Evolutionary conservation across 2,888 invertebrate genomes (phyloP), one percentile per base, ranked within the genome.

Genomic region (Mesopsocus fuscifrons): DNA sequence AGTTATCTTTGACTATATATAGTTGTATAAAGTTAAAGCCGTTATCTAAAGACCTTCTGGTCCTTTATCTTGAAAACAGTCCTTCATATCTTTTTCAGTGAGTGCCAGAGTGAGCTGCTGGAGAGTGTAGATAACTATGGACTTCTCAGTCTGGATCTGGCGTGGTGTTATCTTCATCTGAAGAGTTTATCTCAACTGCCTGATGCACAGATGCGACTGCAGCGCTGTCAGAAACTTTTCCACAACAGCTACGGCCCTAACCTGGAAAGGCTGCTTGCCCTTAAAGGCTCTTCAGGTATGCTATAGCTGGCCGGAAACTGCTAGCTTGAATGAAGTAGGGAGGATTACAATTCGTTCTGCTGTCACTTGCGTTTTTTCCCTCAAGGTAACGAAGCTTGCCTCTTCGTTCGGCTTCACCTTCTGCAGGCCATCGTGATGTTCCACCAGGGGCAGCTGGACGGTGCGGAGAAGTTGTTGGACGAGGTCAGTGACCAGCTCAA

Each of bases 151-250:
- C 63, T 88, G 53, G 87, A 88, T 60, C 77, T 87, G 48, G 77
- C 82, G n/a, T 88, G 88, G 87, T 83, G 85, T 59, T 87, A 87
- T 63, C 67, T 85, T 42, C 74, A 77, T 53, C 66, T 88, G 18
- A 71, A 75, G 57, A 76, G 71, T 55, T 67, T 85, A 30, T 65
- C 71, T 1, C 74, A 78, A 50, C 58, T 80, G 40, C 77, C 77
- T 3, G 83, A 85, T 60, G 85, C 81, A 1, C 74, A 74, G 31
- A 61, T 66, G 4, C 64, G 85, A 9, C 62, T 87, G 34, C 60
- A 62, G 11, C 61, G 67, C 15, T 83, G 84, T 46, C 80, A 84
- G 54, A 60, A 66, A 17, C 70, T 70, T 45, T 74, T 80, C 51
- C 62, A 65, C 2, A 65, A 66, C 47, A 74, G 71, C 49, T 80